Conservation (phyloP, 2,888 invertebrate genomes). For the Clanis bilineata region DNA sequence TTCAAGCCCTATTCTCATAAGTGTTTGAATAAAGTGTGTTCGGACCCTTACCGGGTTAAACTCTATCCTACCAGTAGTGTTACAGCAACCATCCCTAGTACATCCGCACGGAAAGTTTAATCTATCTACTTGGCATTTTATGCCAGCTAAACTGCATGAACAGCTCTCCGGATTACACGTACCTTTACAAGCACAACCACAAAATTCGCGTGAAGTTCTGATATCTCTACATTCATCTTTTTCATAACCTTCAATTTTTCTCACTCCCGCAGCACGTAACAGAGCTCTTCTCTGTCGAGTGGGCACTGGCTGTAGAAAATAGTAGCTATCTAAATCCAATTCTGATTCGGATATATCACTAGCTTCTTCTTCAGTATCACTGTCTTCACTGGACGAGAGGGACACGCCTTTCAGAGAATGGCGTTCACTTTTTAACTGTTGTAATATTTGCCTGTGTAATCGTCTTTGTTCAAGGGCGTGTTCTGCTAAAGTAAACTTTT, state of each 20-base stretch:
- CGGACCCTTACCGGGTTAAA: constrained; percentile 97
- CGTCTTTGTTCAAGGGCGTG: constrained; percentile 94
- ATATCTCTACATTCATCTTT: constrained; percentile 97
- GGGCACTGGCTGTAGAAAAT: constrained; percentile 95
- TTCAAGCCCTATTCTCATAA: constrained; percentile 95
- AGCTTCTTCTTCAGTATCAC: constrained; percentile 92
- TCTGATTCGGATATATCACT: constrained; percentile 92
- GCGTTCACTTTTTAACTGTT: constrained; percentile 87
- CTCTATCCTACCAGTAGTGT: constrained; percentile 95
- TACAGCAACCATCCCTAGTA: constrained; percentile 95
- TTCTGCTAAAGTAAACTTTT: constrained; percentile 91
- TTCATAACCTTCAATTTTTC: constrained; percentile 95
- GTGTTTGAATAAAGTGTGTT: constrained; percentile 98
- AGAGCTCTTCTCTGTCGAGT: constrained; percentile 94
- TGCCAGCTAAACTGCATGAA: constrained; percentile 96
- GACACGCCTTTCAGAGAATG: constrained; percentile 78
- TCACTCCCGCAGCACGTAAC: constrained; percentile 94
- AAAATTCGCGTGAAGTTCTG: constrained; percentile 94
- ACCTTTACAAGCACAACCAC: constrained; percentile 96
- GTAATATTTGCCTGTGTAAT: constrained; percentile 90
- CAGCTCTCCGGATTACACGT: constrained; percentile 98
- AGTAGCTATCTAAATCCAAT: constrained; percentile 93
- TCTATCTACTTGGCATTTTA: constrained; percentile 98
- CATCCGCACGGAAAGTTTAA: constrained; percentile 98
- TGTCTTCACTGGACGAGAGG: constrained; percentile 90